Evolutionary conservation across 2,797 vertebrate genomes (phyloP), one percentile per base, ranked within the genome.

Genomic region (Enteromius treurensis): DNA sequence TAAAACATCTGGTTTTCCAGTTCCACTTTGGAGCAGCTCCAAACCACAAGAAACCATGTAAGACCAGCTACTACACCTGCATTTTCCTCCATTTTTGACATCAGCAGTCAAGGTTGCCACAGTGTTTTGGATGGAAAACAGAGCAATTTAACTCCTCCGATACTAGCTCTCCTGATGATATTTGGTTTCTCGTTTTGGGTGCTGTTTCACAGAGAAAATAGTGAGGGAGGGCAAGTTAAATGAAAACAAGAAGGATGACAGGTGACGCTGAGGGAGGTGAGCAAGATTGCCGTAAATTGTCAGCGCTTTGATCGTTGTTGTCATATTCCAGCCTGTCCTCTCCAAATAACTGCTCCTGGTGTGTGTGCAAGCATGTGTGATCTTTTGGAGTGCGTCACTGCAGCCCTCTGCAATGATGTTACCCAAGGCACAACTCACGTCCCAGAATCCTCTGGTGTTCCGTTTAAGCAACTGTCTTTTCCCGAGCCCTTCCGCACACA

Each of bases 371-470:
- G 26, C 8, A 7, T 60, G 29, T 83, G 70, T 85, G 77, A 73
- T 75, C 45, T 78, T 75, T 69, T 69, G 51, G 49, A 78, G 78
- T 87, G 86, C 73, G 73, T 85, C 86, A 87, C 67, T 73, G 45
- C 34, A 84, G 77, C 68, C 23, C 23, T 75, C 74, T 81, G 67
- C 76, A 84, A 75, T 80, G 81, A 85, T 87, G 81, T 84, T 69
- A 87, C 84, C 76, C 58, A 58, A 77, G 84, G 75, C 80, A 26
- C 74, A 77, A 62, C 79, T 84, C 40, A 7, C 42, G 21, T 83
- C 85, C 84, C 65, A 79, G 76, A 81, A 82, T 84, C 62, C 84
- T 82, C 64, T 76, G 62, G 75, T 86, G 69, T 65, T 79, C 23
- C 10, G 45, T 80, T 79, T 65, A 75, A 65, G 62, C 75, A 82